Evolutionary conservation across 2,113 vertebrate genomes (phyloP).

Genomic region (Microcebus griseorufus): DNA sequence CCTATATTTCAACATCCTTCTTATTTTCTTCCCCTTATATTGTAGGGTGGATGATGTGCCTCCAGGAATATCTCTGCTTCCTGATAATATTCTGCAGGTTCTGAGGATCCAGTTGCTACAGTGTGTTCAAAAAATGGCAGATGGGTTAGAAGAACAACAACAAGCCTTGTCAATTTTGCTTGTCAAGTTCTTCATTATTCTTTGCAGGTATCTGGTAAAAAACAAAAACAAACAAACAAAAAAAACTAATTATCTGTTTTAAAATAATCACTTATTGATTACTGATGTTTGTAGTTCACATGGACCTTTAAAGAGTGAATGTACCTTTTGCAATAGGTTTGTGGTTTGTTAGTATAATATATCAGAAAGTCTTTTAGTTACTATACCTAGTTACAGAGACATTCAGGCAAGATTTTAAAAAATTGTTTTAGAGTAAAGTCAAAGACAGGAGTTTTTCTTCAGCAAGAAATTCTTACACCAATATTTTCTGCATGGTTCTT

Average conservation of each 20-base stretch:
- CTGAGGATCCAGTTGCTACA: constrained; percentile 95
- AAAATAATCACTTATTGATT: constrained; percentile 34
- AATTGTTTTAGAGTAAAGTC: background rate
- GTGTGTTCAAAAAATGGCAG: constrained; percentile 96
- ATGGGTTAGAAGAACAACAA: constrained; percentile 95
- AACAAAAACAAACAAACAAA: background rate
- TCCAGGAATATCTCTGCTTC: constrained; percentile 95
- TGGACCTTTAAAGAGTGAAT: background rate
- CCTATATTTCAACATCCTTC: background rate
- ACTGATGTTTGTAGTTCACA: background rate
- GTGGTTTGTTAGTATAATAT: background rate
- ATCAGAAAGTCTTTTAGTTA: background rate
- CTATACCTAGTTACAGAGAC: background rate
- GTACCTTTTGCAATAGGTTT: background rate
- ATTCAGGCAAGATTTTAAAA: background rate
- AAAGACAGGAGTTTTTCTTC: background rate
- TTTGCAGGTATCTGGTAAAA: constrained; percentile 92
- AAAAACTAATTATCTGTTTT: background rate
- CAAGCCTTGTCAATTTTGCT: constrained; percentile 93
- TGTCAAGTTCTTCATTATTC: constrained; percentile 97
- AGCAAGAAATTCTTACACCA: background rate
- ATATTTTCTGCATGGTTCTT: constrained; percentile 4
- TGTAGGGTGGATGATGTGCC: constrained; percentile 94
- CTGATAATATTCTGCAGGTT: constrained; percentile 98
- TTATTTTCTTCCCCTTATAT: constrained; percentile 40